Base-by-base conservation (phyloP, 2,888 invertebrate species). In the Amphipyra tragopoginis region DNA sequence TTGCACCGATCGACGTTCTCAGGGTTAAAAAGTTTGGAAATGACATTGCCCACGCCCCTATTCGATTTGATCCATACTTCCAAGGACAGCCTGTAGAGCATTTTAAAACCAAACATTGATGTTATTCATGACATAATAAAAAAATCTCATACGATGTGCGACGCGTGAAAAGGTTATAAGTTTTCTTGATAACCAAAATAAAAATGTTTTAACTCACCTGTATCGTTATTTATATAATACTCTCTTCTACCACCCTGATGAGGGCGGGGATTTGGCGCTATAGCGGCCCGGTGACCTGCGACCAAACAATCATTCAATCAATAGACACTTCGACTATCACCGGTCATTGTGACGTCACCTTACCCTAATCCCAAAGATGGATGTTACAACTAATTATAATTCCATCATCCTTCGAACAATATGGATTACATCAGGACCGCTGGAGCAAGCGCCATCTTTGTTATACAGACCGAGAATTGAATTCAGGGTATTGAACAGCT, bases 261-360 rank as follows among this genome's bases (percentile, higher is more conserved):
- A 93, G 93, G 93, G 94, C 92, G 93, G 93, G 93, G 67, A 91
- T 89, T 84, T 91, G 92, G 83, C 94, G 94, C 93, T 94, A 94
- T 89, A 94, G 94, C 71, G 94, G 94, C 82, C 94, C 94, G 84
- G 94, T 94, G 83, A 94, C 93, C 94, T 94, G 90, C 56, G 62
- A 67, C 67, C 63, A 75, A 79, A 66, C 55, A 65, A 71, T 53
- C 39, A 54, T 40, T 45, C 38, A 50, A 71, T 69, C 50, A 68
- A 52, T 45, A 49, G n/a, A 56, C 47, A 44, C 33, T 10, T 55
- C 36, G 3, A 1, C 34, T 21, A 48, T 66, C 38, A 58, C n/a
- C 9, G 47, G 40, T 5, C 21, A 55, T 68, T 55, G 54, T 58
- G 29, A 55, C 48, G 54, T 44, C 50, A 62, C 15, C 29, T 1